Conservation (phyloP, 2,888 invertebrate species). For the Dione juno region DNA sequence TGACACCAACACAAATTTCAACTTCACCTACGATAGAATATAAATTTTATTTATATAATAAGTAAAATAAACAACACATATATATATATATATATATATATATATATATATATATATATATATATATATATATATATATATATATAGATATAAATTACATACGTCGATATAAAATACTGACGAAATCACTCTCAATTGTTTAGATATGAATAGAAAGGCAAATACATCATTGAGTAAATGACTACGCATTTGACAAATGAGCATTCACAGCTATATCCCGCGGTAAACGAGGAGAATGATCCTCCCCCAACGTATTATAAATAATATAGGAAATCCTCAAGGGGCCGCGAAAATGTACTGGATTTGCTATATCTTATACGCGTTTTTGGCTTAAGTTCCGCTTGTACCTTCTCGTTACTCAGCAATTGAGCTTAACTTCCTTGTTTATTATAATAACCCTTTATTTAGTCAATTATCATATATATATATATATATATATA, state of each 20-base stretch:
- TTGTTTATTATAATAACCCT: neutral
- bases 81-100: neutral
- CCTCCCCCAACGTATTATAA: conserved; percentile 79
- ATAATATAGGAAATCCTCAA: conserved; percentile 74
- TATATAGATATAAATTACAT: conserved; percentile 19
- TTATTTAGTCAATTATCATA: conserved; percentile 7
- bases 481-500: too few relatives aligned
- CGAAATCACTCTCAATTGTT: conserved; percentile 47
- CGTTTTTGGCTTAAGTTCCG: conserved; percentile 40
- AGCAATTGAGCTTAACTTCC: neutral
- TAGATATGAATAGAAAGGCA: conserved; percentile 55
- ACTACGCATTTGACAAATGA: conserved; percentile 82
- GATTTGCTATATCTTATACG: conserved; percentile 67
- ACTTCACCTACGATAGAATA: conserved; percentile 38
- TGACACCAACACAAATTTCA: conserved; percentile 38
- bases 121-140: neutral
- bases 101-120: neutral
- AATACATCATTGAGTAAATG: conserved; percentile 79
- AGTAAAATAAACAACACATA: neutral
- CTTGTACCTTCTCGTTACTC: neutral
- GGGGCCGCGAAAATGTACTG: conserved; percentile 72
- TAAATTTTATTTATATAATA: conserved; percentile 35
- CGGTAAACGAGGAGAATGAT: conserved; percentile 78
- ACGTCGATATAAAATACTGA: conserved; percentile 40
- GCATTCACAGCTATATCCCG: conserved; percentile 79